Evolutionary conservation across 2,797 vertebrate species (phyloP), one percentile per base, ranked within the genome.

Genomic region (Poecilia gillii): DNA sequence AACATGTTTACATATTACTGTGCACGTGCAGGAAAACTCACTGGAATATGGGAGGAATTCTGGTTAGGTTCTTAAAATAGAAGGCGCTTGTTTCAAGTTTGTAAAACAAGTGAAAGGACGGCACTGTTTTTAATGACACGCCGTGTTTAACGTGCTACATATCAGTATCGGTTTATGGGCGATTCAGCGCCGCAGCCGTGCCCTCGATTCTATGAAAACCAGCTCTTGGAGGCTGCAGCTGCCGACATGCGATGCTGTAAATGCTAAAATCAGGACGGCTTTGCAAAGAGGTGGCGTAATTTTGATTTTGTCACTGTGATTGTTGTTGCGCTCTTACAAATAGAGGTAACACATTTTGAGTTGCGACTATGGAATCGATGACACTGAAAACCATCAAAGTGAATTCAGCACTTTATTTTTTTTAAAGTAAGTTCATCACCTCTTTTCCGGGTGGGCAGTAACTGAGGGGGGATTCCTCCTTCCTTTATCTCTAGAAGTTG

Each of bases 51-150:
- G 55, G 31, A 13, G 45, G 20, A 47, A n/a, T 16, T 33, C 28
- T 28, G 51, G 45, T 36, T 72, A 13, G 18, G 66, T 41, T 71
- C 36, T 72, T 33, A 33, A 28, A 72, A 39, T n/a, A 16, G 25
- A 80, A 47, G 64, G 57, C 8, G 39, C 39, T 79, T 2, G 13
- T 33, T 2, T 36, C 2, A 16, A 8, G 31, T 64, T 68, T 39
- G n/a, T 71, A 8, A 28, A 71, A 25, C 39, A n/a, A 70, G 33
- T 8, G 66, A 4, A 43, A 70, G 39, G 66, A 43, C 11, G 6
- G 28, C 41, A 12, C 70, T 59, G 68, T 79, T 74, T 76, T 78
- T 74, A 71, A 71, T 73, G 80, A 66, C 74, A 80, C 77, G 79
- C 87, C 80, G 71, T 77, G 82, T 83, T 55, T n/a, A 23, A 55